Conservation (phyloP, 2,113 vertebrate genomes). For the Philantomba maxwellii region DNA sequence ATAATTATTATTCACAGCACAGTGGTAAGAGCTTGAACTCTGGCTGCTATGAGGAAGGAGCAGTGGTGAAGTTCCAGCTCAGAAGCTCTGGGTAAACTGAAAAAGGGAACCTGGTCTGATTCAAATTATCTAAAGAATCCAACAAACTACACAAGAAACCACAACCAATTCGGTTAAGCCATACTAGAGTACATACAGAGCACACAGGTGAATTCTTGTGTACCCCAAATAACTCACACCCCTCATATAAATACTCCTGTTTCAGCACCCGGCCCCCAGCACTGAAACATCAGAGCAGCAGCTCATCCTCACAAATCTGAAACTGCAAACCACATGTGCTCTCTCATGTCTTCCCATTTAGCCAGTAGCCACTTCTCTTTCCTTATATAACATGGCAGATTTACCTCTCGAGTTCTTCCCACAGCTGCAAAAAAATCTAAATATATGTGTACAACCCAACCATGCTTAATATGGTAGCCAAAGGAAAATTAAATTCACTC, state of each 20-base stretch:
- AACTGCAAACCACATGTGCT: background rate
- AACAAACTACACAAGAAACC: background rate
- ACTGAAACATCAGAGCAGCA: background rate
- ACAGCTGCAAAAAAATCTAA: background rate
- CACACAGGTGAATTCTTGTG: background rate
- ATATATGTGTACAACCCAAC: background rate
- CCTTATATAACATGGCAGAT: background rate
- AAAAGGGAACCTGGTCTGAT: background rate
- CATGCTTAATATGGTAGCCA: background rate
- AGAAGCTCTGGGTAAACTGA: background rate
- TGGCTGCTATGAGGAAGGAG: background rate
- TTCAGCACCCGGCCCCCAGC: background rate
- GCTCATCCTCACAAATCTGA: background rate
- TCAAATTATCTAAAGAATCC: background rate
- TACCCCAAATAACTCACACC: background rate
- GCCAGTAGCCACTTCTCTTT: slow-evolving; percentile 44
- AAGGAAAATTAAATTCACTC: slow-evolving; percentile 26
- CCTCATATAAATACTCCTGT: background rate
- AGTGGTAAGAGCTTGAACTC: background rate
- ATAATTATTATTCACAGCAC: background rate
- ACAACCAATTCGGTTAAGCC: background rate
- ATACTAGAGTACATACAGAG: background rate
- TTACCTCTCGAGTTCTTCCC: background rate
- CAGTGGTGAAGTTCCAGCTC: background rate
- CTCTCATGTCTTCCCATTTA: background rate